Evolutionary conservation across 2,113 vertebrate genomes (phyloP).

Genomic region (Oreochromis tanganicae): DNA sequence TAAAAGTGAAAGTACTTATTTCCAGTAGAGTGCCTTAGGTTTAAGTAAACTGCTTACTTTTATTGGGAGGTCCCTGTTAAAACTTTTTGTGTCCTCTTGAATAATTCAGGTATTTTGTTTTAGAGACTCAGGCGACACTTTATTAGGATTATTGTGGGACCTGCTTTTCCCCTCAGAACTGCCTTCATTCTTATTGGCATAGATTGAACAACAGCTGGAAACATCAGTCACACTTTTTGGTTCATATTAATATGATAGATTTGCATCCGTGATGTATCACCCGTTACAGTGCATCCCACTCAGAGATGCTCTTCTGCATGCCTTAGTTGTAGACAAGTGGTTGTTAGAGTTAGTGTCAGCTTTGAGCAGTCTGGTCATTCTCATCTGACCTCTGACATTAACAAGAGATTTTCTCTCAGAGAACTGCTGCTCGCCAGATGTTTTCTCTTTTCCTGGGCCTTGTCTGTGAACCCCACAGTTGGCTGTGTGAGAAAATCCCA

Average conservation of each 20-base stretch:
- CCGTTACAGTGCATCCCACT: background rate
- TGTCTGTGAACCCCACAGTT: background rate
- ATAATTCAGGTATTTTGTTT: background rate
- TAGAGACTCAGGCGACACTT: fast-evolving
- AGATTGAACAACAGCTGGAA: background rate
- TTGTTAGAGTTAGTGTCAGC: background rate
- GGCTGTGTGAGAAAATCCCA: background rate
- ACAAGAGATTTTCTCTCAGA: background rate
- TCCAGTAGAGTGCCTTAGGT: background rate
- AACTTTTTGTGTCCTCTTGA: background rate
- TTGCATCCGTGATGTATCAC: background rate
- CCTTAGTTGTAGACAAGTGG: background rate
- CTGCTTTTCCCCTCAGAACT: background rate
- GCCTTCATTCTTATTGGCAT: background rate
- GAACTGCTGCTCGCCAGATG: background rate
- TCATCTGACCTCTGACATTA: background rate
- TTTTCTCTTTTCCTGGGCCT: background rate
- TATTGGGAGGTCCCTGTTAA: background rate
- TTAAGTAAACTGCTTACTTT: background rate
- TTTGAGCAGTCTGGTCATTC: background rate
- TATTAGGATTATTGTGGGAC: fast-evolving
- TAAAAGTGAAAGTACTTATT: background rate
- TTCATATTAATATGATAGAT: background rate
- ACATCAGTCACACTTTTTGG: background rate
- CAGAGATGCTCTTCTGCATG: background rate